These are phyloP conservation scores for Campoplex capitator DNA, from an alignment of 2,888 invertebrate genomes.

Conservation along the genomic window DNA sequence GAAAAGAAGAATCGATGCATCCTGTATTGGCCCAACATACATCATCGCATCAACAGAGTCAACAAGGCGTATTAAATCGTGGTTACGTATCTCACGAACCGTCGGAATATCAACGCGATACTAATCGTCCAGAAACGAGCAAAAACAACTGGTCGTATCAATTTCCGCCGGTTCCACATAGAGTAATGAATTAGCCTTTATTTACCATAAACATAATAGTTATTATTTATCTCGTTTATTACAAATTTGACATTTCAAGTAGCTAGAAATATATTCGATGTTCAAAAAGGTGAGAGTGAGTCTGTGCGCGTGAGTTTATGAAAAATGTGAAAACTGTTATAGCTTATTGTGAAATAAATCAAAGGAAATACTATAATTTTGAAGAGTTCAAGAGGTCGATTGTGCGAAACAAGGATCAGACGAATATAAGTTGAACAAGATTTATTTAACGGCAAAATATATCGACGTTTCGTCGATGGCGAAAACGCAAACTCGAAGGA, in stretches of 20 bases:
- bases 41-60: slow-evolving; percentile 67
- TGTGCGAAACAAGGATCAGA: not conserved
- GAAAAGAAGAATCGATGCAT: slow-evolving; percentile 71
- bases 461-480: slow-evolving; percentile 5
- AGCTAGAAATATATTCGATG: slow-evolving; percentile 5
- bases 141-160: slow-evolving; percentile 82
- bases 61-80: slow-evolving; percentile 80
- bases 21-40: slow-evolving; percentile 46
- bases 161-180: slow-evolving; percentile 79
- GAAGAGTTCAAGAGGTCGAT: not conserved
- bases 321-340: slow-evolving; percentile 15
- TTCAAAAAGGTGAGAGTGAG: not conserved
- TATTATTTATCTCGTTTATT: slow-evolving; percentile 23
- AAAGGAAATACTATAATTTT: slow-evolving; percentile 19
- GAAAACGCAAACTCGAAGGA: slow-evolving; percentile 18
- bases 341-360: slow-evolving; percentile 40
- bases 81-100: slow-evolving; percentile 79
- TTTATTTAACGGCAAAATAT: not conserved
- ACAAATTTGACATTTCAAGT: slow-evolving; percentile 12
- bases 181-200: slow-evolving; percentile 69
- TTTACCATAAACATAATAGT: not conserved
- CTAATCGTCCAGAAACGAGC: slow-evolving; percentile 74
- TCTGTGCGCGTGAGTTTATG: not conserved
- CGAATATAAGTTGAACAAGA: not conserved
- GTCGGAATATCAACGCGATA: slow-evolving; percentile 76